These are phyloP conservation scores for Numenius arquata DNA, from an alignment of 2,113 vertebrate genomes.

Conservation along the genomic window DNA sequence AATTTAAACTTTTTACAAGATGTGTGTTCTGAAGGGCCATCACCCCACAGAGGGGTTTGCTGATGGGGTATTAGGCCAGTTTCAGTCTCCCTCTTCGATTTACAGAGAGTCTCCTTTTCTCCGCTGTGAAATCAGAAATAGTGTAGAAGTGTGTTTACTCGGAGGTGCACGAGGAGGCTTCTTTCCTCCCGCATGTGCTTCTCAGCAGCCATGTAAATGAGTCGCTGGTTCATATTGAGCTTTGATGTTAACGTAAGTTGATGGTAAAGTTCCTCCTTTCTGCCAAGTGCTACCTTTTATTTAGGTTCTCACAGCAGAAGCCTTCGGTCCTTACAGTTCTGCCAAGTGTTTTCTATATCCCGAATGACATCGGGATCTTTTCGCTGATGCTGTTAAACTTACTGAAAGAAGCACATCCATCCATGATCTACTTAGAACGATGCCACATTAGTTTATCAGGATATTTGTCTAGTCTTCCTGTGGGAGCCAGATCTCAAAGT, in stretches of 20 bases:
- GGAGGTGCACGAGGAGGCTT: neutral
- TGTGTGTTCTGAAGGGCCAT: neutral
- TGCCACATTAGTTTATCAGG: neutral
- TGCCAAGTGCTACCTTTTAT: neutral
- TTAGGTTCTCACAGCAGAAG: neutral
- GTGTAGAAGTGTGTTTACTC: neutral
- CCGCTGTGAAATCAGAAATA: neutral
- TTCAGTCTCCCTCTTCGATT: neutral
- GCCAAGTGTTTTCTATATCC: neutral
- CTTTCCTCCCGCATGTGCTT: neutral
- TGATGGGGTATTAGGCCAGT: neutral
- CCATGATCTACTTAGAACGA: neutral
- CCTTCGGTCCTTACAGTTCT: neutral
- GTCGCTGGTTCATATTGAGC: rapidly evolving
- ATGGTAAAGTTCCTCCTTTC: neutral
- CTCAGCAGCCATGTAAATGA: neutral
- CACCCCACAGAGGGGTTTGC: neutral
- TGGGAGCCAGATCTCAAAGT: neutral
- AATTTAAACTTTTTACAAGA: neutral
- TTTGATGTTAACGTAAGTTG: rapidly evolving
- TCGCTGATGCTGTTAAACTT: neutral
- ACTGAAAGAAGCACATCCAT: neutral
- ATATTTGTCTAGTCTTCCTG: neutral
- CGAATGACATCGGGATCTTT: neutral
- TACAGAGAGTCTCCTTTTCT: rapidly evolving